phyloP scores from a whole-genome alignment of 2,888 invertebrate species.

The Fissipunctia ypsillon region DNA sequence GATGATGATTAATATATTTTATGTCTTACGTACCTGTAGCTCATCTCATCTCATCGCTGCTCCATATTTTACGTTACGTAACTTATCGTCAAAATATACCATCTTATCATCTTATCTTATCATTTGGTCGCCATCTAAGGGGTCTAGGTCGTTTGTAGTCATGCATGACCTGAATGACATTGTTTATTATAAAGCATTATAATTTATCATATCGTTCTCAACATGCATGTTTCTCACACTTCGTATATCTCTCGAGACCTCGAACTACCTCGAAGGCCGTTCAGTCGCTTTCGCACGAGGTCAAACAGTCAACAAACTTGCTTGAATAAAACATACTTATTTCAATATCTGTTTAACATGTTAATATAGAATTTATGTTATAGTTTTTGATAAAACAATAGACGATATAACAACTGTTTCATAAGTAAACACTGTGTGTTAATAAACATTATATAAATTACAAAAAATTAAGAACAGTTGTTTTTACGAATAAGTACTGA shows the following conservation, averaged over 20 bases:
- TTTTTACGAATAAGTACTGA: too few relatives aligned
- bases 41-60: background rate
- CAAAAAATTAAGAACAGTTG: too few relatives aligned
- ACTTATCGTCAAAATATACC: background rate
- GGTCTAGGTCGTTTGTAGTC: slow-evolving; percentile 12
- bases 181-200: slow-evolving; percentile 2
- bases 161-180: slow-evolving; percentile 26
- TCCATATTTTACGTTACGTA: background rate
- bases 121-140: background rate
- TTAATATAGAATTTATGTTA: background rate
- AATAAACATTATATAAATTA: too few relatives aligned
- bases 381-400: slow-evolving; percentile 3
- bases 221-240: slow-evolving; percentile 37
- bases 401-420: too few relatives aligned
- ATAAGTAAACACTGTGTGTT: too few relatives aligned
- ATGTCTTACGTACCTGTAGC: background rate
- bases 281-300: slow-evolving; percentile 32
- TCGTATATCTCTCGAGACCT: background rate
- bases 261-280: slow-evolving; percentile 30
- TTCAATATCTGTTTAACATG: background rate
- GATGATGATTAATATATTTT: too few relatives aligned
- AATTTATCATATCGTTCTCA: slow-evolving; percentile 1
- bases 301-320: slow-evolving; percentile 37
- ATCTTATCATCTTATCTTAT: slow-evolving; percentile 13
- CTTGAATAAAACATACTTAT: slow-evolving; percentile 8